Evolutionary conservation across 1,140 invertebrate genomes (phyloP), one percentile per base, ranked within the genome.

Genomic region (Teleogryllus occipitalis): DNA sequence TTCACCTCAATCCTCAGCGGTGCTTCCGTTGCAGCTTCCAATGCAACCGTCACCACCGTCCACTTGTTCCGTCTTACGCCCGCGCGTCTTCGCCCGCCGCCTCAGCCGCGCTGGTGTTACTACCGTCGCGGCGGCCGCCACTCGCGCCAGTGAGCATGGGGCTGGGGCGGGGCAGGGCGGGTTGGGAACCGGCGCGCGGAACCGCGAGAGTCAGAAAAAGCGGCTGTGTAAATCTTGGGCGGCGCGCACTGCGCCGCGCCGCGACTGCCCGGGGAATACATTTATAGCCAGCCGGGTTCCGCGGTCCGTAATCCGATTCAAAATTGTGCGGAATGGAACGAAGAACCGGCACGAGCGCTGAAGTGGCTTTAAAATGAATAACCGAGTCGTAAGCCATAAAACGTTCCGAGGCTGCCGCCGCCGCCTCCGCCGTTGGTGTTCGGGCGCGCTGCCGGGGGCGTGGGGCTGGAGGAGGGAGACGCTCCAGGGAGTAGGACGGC

Each of bases 321-420:
- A 65, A 65, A 65, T 65, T 65, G 54, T 65, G 54, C 54, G 54
- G 54, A 65, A 65, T 65, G 54, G 54, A 65, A 65, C 10, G 54
- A 65, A 65, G 54, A 65, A 65, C 54, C 54, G 54, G 54, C 54
- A 65, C 54, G 54, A 65, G 54, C 54, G 54, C 54, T 65, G 54
- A 65, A 65, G 54, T 65, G 54, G 54, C 54, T 65, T 65, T 65
- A 65, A 65, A 65, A 65, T 65, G 54, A 65, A 65, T 65, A 65
- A 65, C 54, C 54, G 54, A 65, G 54, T 65, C 54, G 54, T 65
- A 65, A 65, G 54, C 54, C 54, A 65, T 65, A 65, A 65, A 65
- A 65, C 54, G 54, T 65, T 65, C 18, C 0, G 2, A 7, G 5
- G 27, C 2, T 3, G 18, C 54, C 7, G 54, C 10, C 18, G 54